Conservation (phyloP, 2,797 vertebrate species). For the Tapera naevia region DNA sequence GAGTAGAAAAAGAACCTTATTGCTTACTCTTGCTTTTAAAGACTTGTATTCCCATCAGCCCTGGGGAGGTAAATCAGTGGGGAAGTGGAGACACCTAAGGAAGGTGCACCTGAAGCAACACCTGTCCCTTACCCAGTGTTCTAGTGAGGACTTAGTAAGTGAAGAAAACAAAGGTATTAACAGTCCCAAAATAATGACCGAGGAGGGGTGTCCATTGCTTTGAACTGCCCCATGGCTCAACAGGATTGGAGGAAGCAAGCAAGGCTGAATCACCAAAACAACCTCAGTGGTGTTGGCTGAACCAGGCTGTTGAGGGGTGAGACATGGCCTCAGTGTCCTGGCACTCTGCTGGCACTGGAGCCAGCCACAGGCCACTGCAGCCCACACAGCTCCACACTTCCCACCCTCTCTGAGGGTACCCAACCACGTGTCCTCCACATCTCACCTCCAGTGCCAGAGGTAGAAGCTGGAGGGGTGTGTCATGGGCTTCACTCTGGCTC, state of each 20-base stretch:
- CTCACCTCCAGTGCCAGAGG: background rate
- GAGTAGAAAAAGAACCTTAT: accelerated
- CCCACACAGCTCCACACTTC: background rate
- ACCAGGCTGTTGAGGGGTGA: background rate
- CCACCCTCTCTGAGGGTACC: accelerated
- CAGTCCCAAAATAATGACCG: background rate
- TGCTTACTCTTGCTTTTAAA: background rate
- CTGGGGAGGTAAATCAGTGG: background rate
- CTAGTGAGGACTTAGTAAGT: background rate
- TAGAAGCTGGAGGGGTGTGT: background rate
- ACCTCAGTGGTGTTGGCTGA: background rate
- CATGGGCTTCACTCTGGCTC: accelerated
- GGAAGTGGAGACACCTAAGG: background rate
- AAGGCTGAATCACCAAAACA: background rate
- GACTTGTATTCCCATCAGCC: background rate
- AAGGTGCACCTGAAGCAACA: background rate
- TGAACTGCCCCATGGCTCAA: background rate
- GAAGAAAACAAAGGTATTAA: background rate
- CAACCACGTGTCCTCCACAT: accelerated
- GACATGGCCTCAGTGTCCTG: background rate
- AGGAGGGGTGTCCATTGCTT: accelerated
- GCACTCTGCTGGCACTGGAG: background rate
- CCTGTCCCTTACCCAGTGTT: background rate
- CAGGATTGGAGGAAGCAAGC: background rate
- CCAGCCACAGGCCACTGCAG: background rate